Evolutionary conservation across 2,797 vertebrate species (phyloP), one percentile per base, ranked within the genome.

Genomic region (Enteromius unitaeniatus): DNA sequence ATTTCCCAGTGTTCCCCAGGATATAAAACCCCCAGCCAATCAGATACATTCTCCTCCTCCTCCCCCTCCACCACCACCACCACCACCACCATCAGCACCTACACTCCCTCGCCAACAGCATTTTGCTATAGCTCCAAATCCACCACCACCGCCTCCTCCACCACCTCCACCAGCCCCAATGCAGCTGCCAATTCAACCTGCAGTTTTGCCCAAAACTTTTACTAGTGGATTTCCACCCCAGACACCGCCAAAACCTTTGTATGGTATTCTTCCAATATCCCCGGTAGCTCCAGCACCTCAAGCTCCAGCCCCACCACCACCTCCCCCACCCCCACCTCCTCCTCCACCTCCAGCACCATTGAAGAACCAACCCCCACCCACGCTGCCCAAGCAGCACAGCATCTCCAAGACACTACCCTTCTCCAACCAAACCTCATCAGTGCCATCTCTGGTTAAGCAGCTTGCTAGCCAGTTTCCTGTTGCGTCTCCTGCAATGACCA

Each of bases 401-500:
- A 93, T 97, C 64, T 90, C 90, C 0, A 98, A 96, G 84, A 93
- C 91, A 0, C 90, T 93, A 0, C 87, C 94, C 0, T 2, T 86
- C 31, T 73, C 79, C 31, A 86, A 84, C 0, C 92, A 91, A 73
- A 47, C 94, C 85, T 4, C 95, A 87, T 73, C 95, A 77, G 0
- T 93, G 80, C 90, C 95, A 92, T 93, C 94, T 0, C 89, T 96
- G 17, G 97, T 98, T 82, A 98, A 96, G 86, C 97, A 97, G 82
- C 91, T 98, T 2, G 96, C 95, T 17, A 96, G 95, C 87, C 97
- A 98, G 90, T 98, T 98, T 85, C 97, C 97, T 0, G 94, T 95
- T 34, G 92, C 93, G 17, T 91, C 95, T 0, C 88, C 93, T 6
- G 90, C 93, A 21, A 73, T 82, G 8, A 8, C 86, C 28, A 95